Percentiles rank a stretch among this genome's conserved stretches.
Conservation (phyloP, 35 echinoderm and acorn worm genomes). For the Holothuria glaberrima region DNA sequence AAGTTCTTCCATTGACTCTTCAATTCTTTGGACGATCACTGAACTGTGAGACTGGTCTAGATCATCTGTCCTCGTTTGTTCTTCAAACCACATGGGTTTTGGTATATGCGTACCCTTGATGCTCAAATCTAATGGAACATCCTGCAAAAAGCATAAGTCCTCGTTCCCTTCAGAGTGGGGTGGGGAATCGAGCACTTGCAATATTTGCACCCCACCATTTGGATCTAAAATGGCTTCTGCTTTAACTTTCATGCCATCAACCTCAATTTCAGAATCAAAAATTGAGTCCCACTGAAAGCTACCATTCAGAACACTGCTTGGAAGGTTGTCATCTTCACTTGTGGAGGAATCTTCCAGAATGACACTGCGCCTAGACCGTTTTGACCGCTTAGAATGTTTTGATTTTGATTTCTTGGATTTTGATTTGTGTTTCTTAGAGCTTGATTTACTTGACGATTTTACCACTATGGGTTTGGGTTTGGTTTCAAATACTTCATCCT, state of each 20-base stretch:
- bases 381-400: slow-evolving; percentile 46
- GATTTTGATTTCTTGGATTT: slow-evolving; percentile 44
- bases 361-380: slow-evolving; percentile 20
- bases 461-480: slow-evolving; percentile 64
- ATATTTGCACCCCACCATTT: slow-evolving; percentile 19
- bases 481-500: slow-evolving; percentile 49
- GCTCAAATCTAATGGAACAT: slow-evolving; percentile 70
- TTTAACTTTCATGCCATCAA: slow-evolving; percentile 88
- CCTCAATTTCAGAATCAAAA: slow-evolving; percentile 88
- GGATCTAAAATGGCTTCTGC: slow-evolving; percentile 82
- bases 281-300: slow-evolving; percentile 84
- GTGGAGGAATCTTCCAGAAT: slow-evolving; percentile 40
- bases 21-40: slow-evolving; percentile 23
- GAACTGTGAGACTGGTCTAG: background rate
- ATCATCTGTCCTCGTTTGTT: slow-evolving; percentile 29
- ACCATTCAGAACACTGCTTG: slow-evolving; percentile 78
- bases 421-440: slow-evolving; percentile 66
- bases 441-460: background rate
- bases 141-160: slow-evolving; percentile 7
- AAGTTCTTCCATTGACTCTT: slow-evolving; percentile 74
- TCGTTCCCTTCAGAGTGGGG: slow-evolving; percentile 69
- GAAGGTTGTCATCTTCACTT: slow-evolving; percentile 73
- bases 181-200: slow-evolving; percentile 68
- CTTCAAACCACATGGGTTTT: slow-evolving; percentile 85
- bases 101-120: slow-evolving; percentile 84